Evolutionary conservation across 1,140 invertebrate genomes (phyloP).

Genomic region (Chymomyza costata): DNA sequence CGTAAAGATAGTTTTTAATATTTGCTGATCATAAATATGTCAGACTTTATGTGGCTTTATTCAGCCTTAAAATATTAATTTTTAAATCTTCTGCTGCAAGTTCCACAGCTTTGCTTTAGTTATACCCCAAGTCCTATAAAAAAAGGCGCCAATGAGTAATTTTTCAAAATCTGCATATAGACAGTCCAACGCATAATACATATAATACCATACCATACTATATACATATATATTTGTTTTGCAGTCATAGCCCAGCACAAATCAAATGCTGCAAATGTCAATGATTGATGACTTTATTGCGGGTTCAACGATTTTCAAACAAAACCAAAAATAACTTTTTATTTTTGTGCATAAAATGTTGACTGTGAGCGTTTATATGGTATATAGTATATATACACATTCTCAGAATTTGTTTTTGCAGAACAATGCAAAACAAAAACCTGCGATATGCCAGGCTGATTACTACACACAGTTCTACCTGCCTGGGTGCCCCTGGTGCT

Average conservation of each 20-base stretch:
- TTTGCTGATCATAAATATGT: no score
- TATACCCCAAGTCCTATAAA: no score
- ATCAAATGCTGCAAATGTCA: constrained; percentile 69
- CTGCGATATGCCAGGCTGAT: constrained; percentile 59
- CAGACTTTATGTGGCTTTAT: no score
- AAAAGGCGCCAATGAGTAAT: constrained; percentile 59
- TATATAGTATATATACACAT: background rate
- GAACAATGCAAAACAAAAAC: constrained; percentile 51
- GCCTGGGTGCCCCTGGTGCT: constrained; percentile 15
- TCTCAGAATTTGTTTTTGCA: constrained; percentile 59
- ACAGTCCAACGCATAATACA: no score
- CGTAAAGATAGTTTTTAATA: no score
- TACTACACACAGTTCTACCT: constrained; percentile 57
- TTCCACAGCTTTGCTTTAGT: no score
- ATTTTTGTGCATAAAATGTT: constrained; percentile 61
- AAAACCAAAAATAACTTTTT: constrained; percentile 65
- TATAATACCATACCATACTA: no score
- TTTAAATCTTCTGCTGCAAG: no score
- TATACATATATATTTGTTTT: no score
- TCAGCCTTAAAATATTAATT: no score
- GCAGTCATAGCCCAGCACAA: constrained; percentile 24
- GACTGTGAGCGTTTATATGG: constrained; percentile 48
- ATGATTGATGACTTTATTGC: constrained; percentile 75
- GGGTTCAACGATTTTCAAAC: constrained; percentile 70
- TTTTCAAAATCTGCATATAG: constrained; percentile 32